Conservation (phyloP, 2,888 invertebrate genomes). For the Luffia ferchaultella region DNA sequence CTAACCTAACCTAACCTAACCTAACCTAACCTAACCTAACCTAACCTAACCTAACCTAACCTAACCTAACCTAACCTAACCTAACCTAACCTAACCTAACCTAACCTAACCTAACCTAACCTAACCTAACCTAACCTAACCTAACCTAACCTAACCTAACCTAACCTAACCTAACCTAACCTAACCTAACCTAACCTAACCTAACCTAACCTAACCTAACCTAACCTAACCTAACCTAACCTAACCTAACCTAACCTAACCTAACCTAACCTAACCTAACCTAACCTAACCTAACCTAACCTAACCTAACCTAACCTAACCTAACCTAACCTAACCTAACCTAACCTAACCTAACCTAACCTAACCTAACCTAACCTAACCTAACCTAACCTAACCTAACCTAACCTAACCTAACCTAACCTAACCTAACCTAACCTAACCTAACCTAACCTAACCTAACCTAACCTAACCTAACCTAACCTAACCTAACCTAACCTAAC, state of each 20-base stretch:
- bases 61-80: conserved; percentile 21
- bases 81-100: conserved; percentile 21
- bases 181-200: conserved; percentile 8
- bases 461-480: no score
- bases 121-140: conserved; percentile 19
- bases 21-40: conserved; percentile 22
- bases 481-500: no score
- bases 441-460: no score
- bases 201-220: conserved; percentile 8
- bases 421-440: no score
- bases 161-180: conserved; percentile 8
- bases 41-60: conserved; percentile 21
- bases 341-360: conserved; percentile 20
- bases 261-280: conserved; percentile 13
- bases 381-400: conserved; percentile 21
- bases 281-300: conserved; percentile 17
- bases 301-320: conserved; percentile 21
- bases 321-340: conserved; percentile 22
- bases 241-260: conserved; percentile 11
- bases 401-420: no score
- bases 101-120: conserved; percentile 20
- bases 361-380: conserved; percentile 21
- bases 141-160: conserved; percentile 20
- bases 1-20: conserved; percentile 22
- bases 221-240: conserved; percentile 8